Evolutionary conservation across 2,113 vertebrate genomes (phyloP).

Genomic region (Bujurquina vittata): DNA sequence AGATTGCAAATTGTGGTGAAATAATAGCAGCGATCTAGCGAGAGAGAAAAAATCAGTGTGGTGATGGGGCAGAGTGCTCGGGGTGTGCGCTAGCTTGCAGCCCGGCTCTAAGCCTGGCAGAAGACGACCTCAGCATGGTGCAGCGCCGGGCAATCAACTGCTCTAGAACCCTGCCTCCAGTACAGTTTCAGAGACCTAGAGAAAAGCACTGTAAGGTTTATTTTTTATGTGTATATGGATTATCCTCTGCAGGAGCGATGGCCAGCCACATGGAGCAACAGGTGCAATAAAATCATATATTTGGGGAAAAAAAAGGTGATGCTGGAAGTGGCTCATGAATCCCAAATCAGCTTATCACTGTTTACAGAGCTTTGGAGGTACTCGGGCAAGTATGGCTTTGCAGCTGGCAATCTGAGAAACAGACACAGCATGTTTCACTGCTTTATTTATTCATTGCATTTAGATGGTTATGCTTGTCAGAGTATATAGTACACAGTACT

Average conservation of each 20-base stretch:
- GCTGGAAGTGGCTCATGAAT: neutral
- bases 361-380: neutral
- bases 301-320: neutral
- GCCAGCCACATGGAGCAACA: neutral
- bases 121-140: no score
- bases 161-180: neutral
- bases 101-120: no score
- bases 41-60: no score
- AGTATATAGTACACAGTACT: neutral
- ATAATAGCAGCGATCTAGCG: no score
- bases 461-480: neutral
- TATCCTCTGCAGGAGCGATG: neutral
- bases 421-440: neutral
- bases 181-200: neutral
- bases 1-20: no score
- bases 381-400: neutral
- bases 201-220: neutral
- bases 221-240: neutral
- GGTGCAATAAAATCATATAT: neutral
- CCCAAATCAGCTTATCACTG: neutral
- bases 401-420: neutral
- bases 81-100: no score
- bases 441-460: neutral
- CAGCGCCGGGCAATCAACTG: no score
- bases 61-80: no score